Evolutionary conservation across 2,113 vertebrate species (phyloP), one percentile per base, ranked within the genome.

Genomic region (Trichomycterus rosablanca): DNA sequence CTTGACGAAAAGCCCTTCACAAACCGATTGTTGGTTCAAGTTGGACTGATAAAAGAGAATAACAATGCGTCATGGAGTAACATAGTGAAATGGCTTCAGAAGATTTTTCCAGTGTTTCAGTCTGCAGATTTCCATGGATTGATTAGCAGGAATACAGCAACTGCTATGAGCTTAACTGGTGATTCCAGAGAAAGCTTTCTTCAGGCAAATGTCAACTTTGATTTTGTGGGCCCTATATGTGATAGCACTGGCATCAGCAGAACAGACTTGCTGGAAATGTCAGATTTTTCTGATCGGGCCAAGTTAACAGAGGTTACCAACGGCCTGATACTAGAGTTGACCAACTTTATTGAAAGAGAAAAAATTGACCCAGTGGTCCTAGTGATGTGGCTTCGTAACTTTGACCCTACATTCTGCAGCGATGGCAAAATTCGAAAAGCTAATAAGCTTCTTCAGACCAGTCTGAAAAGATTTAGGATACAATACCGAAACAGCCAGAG

Each of bases 181-280:
- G 71, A 78, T 0, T 76, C 81, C 0, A 78, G 82, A 51, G 19
- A 30, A 30, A 37, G 39, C 1, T 89, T 89, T 59, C 64, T 89
- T 32, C 78, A 82, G 5, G 77, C 81, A 2, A 24, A 76, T 1
- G 82, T 80, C 16, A 86, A 87, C 74, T 88, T 89, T 67, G 82
- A 81, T 58, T 87, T 83, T 68, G 85, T 88, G 8, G 87, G 87
- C 6, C 84, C 87, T 1, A 79, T 87, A 63, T 89, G 87, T 40
- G 86, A 89, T 15, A 84, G 80, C 63, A 83, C 86, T 9, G 85
- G 85, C 22, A 82, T 89, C 1, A 78, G 81, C 37, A 77, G 84
- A 39, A 49, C 70, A 19, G 81, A 87, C 66, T 79, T 89, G 35
- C 69, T 89, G 59, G 78, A 86, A 62, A 74, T 85, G 69, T 80